Evolutionary conservation across 2,888 invertebrate genomes (phyloP).

Genomic region (Dasypolia templi): DNA sequence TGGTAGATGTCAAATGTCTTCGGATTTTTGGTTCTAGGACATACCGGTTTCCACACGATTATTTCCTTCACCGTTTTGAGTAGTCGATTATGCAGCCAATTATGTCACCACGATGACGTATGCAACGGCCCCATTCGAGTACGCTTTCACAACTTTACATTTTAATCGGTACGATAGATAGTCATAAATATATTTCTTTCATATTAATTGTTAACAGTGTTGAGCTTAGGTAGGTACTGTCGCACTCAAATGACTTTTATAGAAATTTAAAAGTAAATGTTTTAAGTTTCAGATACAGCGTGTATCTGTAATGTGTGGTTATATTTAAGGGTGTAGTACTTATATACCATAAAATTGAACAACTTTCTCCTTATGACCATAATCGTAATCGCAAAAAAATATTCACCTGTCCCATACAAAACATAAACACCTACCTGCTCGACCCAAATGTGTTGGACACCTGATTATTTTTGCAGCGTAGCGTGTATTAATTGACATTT

Average conservation of each 20-base stretch:
- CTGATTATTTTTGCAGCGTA: too few relatives aligned
- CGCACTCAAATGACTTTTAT: not conserved
- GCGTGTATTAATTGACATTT: not conserved
- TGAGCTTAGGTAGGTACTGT: slow-evolving; percentile 12
- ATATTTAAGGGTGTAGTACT: too few relatives aligned
- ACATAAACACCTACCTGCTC: too few relatives aligned
- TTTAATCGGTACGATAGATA: slow-evolving; percentile 28
- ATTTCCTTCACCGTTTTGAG: too few relatives aligned
- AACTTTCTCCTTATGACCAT: too few relatives aligned
- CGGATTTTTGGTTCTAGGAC: too few relatives aligned
- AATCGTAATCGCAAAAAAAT: too few relatives aligned
- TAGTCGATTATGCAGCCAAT: slow-evolving; percentile 27
- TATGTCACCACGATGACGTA: slow-evolving; percentile 51
- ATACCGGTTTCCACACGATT: too few relatives aligned
- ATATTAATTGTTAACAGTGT: slow-evolving; percentile 6
- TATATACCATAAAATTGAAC: too few relatives aligned
- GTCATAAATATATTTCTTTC: slow-evolving; percentile 21
- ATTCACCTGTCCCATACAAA: too few relatives aligned
- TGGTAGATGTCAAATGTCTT: too few relatives aligned
- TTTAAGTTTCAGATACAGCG: not conserved
- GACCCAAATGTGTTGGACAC: too few relatives aligned
- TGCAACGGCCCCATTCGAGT: slow-evolving; percentile 5
- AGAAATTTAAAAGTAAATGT: not conserved
- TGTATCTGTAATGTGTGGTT: not conserved
- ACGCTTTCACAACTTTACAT: slow-evolving; percentile 60